Evolutionary conservation across 2,888 invertebrate species (phyloP).

Genomic region (Aleiodes testaceus): DNA sequence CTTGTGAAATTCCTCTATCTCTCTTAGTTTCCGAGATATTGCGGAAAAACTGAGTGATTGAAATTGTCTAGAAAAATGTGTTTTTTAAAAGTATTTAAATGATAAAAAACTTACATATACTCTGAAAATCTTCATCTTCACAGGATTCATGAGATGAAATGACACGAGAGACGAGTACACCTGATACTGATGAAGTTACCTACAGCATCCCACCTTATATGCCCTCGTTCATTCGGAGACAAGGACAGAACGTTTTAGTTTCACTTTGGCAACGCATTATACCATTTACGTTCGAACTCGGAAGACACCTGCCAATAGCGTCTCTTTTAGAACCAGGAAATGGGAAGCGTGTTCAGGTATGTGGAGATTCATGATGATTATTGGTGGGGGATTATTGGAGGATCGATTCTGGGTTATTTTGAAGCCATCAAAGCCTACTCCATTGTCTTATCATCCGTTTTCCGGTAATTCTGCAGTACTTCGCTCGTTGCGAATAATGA

Average conservation of each 20-base stretch:
- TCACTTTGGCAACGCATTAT: conserved; percentile 36
- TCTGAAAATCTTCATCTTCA: conserved; percentile 61
- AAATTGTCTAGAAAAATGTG: too few species aligned
- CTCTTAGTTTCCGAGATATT: too few species aligned
- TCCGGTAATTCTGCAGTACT: too few species aligned
- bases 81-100: too few species aligned
- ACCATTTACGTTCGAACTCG: conserved; percentile 47
- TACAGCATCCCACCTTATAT: conserved; percentile 73
- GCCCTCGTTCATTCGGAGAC: conserved; percentile 64
- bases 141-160: conserved; percentile 59
- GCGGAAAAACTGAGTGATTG: too few species aligned
- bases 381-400: too few species aligned
- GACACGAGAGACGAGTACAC: conserved; percentile 66
- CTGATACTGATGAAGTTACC: conserved; percentile 70
- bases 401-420: background rate
- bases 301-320: conserved; percentile 63
- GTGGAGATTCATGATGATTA: too few species aligned
- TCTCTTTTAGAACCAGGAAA: conserved; percentile 17
- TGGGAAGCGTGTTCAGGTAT: background rate
- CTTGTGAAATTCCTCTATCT: too few species aligned
- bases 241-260: conserved; percentile 47
- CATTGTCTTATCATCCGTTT: too few species aligned
- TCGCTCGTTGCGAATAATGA: too few species aligned
- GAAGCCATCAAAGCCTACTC: background rate
- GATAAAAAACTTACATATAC: conserved; percentile 67